Percentiles rank a stretch among this genome's conserved stretches.
These are phyloP conservation scores for Choloepus hoffmanni DNA, from an alignment of 2,113 vertebrate species.

Conservation along the genomic window DNA sequence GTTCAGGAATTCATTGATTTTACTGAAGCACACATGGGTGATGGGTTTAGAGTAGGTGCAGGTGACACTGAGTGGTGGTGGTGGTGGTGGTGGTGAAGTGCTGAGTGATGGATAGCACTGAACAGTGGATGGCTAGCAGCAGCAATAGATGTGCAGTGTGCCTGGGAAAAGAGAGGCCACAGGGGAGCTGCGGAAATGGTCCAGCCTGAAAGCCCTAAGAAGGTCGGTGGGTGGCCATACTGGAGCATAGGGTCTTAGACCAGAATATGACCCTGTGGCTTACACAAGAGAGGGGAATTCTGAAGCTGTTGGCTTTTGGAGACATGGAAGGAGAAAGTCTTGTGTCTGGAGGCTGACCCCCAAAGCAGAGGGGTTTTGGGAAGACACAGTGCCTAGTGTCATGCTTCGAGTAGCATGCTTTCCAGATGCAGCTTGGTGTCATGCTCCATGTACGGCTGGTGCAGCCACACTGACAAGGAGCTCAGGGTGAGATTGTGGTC, in stretches of 20 bases:
- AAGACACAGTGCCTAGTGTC: slow-evolving; percentile 89
- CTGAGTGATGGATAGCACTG: too few relatives aligned
- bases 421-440: slow-evolving; percentile 89
- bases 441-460: slow-evolving; percentile 93
- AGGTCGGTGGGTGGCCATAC: accelerated
- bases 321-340: not conserved
- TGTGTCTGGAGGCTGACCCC: accelerated
- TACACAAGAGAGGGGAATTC: not conserved
- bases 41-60: not conserved
- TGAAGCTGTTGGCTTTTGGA: accelerated
- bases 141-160: accelerated
- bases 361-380: accelerated
- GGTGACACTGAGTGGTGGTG: not conserved
- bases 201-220: not conserved
- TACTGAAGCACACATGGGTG: not conserved
- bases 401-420: slow-evolving; percentile 94
- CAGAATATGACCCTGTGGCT: too few relatives aligned
- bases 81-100: accelerated
- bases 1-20: not conserved
- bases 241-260: not conserved
- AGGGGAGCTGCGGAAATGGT: not conserved
- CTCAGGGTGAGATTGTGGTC: slow-evolving; percentile 90
- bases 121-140: not conserved
- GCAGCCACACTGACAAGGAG: slow-evolving; percentile 94
- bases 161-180: not conserved